A percentile compares a stretch with the other conserved stretches of the same genome.
Conservation (phyloP, 2,113 vertebrate genomes). For the Prietella phreatophila region DNA sequence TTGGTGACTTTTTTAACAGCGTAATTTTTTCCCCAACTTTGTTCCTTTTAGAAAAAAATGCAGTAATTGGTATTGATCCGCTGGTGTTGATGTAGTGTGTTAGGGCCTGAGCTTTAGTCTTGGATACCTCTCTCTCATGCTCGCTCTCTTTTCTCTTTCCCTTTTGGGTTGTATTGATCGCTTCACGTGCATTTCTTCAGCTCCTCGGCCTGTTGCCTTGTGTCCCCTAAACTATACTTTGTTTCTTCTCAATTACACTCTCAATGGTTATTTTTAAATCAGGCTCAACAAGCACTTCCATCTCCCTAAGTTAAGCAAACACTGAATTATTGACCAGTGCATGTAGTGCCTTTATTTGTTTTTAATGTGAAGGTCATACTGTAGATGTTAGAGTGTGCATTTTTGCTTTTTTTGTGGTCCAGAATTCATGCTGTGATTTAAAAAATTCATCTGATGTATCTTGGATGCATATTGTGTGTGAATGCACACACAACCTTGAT, state of each 20-base stretch:
- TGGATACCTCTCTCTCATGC: not conserved
- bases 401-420: not conserved
- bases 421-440: not conserved
- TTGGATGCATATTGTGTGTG: not conserved
- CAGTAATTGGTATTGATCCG: slow-evolving; percentile 38
- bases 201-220: not conserved
- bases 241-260: slow-evolving; percentile 25
- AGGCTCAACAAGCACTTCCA: slow-evolving; percentile 24
- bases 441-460: not conserved
- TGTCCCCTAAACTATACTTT: slow-evolving; percentile 2
- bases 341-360: not conserved
- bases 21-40: not conserved
- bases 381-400: not conserved
- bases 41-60: slow-evolving; percentile 16
- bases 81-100: slow-evolving; percentile 29
- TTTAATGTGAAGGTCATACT: not conserved
- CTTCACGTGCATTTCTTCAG: slow-evolving; percentile 16
- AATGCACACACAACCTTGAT: not conserved
- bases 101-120: not conserved
- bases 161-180: slow-evolving; percentile 11
- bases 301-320: slow-evolving; percentile 10
- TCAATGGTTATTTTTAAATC: slow-evolving; percentile 38
- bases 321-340: not conserved
- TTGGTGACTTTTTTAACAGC: slow-evolving; percentile 6
- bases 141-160: not conserved